Conservation (phyloP, 1,140 invertebrate genomes). For the Heliconius hermathena region DNA sequence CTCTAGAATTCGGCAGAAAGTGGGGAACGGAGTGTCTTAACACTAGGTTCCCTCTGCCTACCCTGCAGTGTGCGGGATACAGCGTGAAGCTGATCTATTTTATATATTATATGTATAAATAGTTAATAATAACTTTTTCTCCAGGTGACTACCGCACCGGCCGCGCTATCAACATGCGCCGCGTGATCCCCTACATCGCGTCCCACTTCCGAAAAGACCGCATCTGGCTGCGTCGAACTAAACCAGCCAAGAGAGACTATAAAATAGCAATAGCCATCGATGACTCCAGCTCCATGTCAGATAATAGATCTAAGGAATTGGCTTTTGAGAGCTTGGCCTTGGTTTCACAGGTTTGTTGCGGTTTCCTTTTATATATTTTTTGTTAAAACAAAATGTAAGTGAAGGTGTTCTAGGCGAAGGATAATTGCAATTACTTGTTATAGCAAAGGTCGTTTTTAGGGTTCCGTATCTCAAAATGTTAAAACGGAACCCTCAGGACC, state of each 20-base stretch:
- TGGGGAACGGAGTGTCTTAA: too few species aligned
- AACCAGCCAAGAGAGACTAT: conserved; percentile 97
- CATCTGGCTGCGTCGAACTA: conserved; percentile 98
- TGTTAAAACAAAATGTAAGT: too few species aligned
- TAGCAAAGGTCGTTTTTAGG: too few species aligned
- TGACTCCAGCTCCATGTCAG: conserved; percentile 96
- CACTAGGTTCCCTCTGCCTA: too few species aligned
- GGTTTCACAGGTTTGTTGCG: conserved; percentile 86
- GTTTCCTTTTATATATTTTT: conserved; percentile 15
- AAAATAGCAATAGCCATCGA: conserved; percentile 98
- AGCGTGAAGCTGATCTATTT: too few species aligned
- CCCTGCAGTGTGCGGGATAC: too few species aligned
- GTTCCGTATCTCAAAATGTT: too few species aligned
- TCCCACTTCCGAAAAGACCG: conserved; percentile 99
- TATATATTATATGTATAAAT: not conserved
- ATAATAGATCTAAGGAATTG: conserved; percentile 94
- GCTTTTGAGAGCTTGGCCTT: conserved; percentile 97
- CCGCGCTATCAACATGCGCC: conserved; percentile 97
- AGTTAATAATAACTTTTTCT: conserved; percentile 59
- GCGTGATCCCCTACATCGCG: conserved; percentile 98
- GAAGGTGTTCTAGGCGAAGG: too few species aligned
- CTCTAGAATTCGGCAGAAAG: too few species aligned
- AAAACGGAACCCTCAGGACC: too few species aligned
- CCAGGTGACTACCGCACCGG: conserved; percentile 96
- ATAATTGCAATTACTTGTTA: too few species aligned